These are phyloP conservation scores for Spisula subtruncata DNA, from an alignment of 2,888 invertebrate species.

Conservation along the genomic window DNA sequence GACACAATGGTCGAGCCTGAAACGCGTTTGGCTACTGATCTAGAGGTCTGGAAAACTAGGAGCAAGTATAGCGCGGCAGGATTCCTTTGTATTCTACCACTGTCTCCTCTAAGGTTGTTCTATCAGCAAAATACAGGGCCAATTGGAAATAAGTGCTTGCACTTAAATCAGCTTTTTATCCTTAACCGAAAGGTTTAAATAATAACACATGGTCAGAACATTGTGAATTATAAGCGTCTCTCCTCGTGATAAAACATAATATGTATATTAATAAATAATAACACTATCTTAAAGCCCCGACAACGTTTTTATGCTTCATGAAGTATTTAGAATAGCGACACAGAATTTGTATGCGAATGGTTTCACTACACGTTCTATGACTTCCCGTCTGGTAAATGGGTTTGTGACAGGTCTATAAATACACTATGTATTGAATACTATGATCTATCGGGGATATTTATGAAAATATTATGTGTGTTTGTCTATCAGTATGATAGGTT, in stretches of 20 bases:
- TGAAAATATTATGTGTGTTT: background rate
- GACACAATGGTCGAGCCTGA: too few species aligned
- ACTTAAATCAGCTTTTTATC: too few species aligned
- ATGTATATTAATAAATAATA: background rate
- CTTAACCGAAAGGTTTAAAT: too few species aligned
- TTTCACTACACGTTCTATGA: background rate
- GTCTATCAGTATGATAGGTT: background rate
- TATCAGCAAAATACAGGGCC: too few species aligned
- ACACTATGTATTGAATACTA: background rate
- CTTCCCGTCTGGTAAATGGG: constrained; percentile 11
- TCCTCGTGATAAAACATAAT: background rate
- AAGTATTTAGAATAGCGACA: background rate
- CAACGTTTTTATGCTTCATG: background rate
- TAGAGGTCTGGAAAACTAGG: too few species aligned
- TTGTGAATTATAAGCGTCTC: too few species aligned
- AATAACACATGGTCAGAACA: too few species aligned
- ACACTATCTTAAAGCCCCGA: background rate
- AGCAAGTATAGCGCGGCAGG: too few species aligned
- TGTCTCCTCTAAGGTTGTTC: too few species aligned
- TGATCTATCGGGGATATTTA: background rate
- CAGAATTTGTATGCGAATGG: background rate
- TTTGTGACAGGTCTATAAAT: constrained; percentile 18
- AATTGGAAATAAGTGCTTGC: too few species aligned
- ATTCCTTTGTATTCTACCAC: too few species aligned
- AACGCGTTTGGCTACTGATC: too few species aligned